Percentiles rank a stretch among this genome's conserved stretches.
Evolutionary conservation across 2,888 invertebrate species (phyloP).

Genomic region (Campaea margaritaria): DNA sequence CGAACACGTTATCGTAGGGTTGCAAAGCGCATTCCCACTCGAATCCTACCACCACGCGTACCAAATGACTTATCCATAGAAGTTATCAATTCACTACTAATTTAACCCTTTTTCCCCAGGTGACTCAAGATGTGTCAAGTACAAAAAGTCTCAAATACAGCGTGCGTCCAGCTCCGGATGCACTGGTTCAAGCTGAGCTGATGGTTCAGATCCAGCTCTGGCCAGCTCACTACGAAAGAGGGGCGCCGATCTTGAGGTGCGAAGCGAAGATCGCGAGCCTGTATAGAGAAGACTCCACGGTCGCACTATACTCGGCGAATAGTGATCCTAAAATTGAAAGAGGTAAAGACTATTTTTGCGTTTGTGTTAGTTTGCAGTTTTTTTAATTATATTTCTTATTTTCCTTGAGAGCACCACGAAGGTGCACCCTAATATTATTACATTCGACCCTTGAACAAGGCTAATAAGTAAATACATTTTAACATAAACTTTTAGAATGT

Average conservation of each 20-base stretch:
- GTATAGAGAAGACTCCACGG: constrained; percentile 86
- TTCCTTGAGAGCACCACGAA: too few species aligned
- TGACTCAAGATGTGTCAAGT: constrained; percentile 65
- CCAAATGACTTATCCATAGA: too few species aligned
- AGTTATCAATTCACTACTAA: background rate
- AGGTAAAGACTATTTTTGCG: constrained; percentile 83
- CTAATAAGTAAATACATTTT: too few species aligned
- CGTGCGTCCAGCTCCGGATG: constrained; percentile 75
- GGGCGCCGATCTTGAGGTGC: constrained; percentile 88
- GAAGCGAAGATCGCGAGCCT: constrained; percentile 87
- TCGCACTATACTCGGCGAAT: constrained; percentile 86
- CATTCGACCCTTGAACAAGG: too few species aligned
- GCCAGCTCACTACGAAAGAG: constrained; percentile 87
- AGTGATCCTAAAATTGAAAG: constrained; percentile 90
- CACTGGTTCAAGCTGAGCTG: constrained; percentile 86
- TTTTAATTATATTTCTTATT: too few species aligned
- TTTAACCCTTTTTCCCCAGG: constrained; percentile 54
- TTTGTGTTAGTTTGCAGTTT: too few species aligned
- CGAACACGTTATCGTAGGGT: too few species aligned
- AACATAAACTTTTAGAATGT: too few species aligned
- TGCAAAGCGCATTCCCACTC: too few species aligned
- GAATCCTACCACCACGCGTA: too few species aligned
- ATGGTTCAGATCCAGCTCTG: constrained; percentile 85
- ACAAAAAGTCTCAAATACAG: constrained; percentile 56
- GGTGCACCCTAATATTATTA: too few species aligned